Evolutionary conservation across 2,888 invertebrate species (phyloP), one percentile per base, ranked within the genome.

Genomic region (Athripsodes cinereus): DNA sequence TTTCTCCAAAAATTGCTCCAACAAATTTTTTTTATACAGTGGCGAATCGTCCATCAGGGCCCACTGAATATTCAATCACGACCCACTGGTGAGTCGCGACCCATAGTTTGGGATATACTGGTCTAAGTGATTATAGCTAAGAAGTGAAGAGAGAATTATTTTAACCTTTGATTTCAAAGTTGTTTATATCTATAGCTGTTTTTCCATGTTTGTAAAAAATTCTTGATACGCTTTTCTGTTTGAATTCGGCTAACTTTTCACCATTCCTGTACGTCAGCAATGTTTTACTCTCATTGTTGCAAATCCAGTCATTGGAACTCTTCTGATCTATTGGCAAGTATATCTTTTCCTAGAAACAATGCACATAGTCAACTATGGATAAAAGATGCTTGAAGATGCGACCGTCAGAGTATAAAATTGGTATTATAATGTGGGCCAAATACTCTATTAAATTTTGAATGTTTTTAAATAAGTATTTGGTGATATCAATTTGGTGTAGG

Each of bases 131-230:
- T n/a, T n/a, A n/a, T n/a, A n/a, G n/a, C n/a, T n/a, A 26, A 26
- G 26, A 26, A 26, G 10, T 6, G 3, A 26, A 26, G 26, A 26
- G 3, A 35, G 5, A 13, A 31, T 44, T 46, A 31, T 26, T 3
- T 13, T 11, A 50, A 55, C 53, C 53, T 35, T 59, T 34, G 2
- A 35, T 8, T 35, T 44, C 31, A 20, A 52, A 55, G 31, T 22
- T 19, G 13, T 18, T 20, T 22, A 59, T 52, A 16, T 55, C 22
- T 18, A 59, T 48, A 18, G 59, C 59, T 22, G 22, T 31, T 31
- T 52, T 22, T 16, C 59, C 59, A 52, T 31, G 51, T 26, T 52
- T 47, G 22, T 59, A 59, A 52, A 52, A 59, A 18, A 59, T 18
- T 19, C 47, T 34, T 2, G 21, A 50, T 22, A 20, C 21, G 22